Percentiles rank a stretch among this genome's conserved stretches.
These are phyloP conservation scores for Hyperoplus lanceolatus DNA, from an alignment of 2,797 vertebrate species.

Conservation along the genomic window DNA sequence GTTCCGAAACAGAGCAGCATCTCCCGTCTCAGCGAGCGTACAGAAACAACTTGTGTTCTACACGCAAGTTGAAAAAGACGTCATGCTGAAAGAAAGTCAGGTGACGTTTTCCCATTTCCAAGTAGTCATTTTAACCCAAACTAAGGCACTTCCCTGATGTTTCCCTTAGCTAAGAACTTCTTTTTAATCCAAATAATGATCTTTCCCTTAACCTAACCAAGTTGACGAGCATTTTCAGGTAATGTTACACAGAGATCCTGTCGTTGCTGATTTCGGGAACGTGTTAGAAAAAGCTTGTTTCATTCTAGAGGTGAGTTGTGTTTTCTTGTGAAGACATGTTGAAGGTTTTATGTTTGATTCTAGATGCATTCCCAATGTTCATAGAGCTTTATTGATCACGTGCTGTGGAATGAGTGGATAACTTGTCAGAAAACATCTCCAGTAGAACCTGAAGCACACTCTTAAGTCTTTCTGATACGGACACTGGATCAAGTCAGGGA, in stretches of 20 bases:
- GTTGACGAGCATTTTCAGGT: neutral
- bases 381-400: conserved; percentile 1
- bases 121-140: neutral
- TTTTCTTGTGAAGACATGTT: neutral
- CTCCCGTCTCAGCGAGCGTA: neutral
- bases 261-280: neutral
- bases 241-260: neutral
- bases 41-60: neutral
- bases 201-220: neutral
- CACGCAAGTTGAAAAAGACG: neutral
- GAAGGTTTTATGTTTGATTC: neutral
- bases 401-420: neutral
- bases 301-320: neutral
- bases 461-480: conserved; percentile 1
- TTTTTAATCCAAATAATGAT: conserved; percentile 1
- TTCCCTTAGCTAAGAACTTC: neutral
- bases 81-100: neutral
- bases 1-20: neutral
- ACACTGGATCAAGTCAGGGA: neutral
- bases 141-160: neutral
- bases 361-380: neutral
- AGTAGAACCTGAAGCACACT: conserved; percentile 10
- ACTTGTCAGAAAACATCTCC: neutral
- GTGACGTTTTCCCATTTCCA: neutral
- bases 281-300: neutral